Conservation (phyloP, 2,113 vertebrate genomes). For the Myrmecophaga tridactyla region DNA sequence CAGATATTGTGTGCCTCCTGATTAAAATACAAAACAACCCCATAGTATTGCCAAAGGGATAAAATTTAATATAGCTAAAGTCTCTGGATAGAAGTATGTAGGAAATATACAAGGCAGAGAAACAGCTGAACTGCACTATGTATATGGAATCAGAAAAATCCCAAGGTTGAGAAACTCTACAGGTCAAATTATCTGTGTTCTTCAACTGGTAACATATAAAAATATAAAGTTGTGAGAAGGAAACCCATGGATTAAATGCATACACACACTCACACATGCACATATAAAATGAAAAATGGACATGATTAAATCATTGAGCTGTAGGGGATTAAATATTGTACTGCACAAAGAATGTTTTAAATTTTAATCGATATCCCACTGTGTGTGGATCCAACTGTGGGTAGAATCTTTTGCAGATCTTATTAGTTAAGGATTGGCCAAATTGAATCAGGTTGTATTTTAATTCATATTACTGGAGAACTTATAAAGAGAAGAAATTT, state of each 20-base stretch:
- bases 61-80: not conserved
- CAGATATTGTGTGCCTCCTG: not conserved
- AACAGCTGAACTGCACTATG: not conserved
- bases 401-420: no score
- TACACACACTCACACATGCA: not conserved
- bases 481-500: no score
- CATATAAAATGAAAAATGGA: not conserved
- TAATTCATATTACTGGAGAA: no score
- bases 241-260: not conserved
- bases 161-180: not conserved
- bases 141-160: not conserved
- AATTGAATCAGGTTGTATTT: no score
- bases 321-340: no score
- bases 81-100: not conserved
- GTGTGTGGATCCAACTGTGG: no score
- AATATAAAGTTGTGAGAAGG: not conserved
- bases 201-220: not conserved
- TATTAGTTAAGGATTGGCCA: no score
- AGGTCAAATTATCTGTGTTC: not conserved
- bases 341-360: no score
- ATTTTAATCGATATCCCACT: no score
- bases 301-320: not conserved
- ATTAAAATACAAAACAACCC: not conserved
- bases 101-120: not conserved
- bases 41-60: not conserved